Percentiles rank a stretch among this genome's conserved stretches.
Conservation (phyloP, 2,113 vertebrate genomes). For the Sclerurus mexicanus region DNA sequence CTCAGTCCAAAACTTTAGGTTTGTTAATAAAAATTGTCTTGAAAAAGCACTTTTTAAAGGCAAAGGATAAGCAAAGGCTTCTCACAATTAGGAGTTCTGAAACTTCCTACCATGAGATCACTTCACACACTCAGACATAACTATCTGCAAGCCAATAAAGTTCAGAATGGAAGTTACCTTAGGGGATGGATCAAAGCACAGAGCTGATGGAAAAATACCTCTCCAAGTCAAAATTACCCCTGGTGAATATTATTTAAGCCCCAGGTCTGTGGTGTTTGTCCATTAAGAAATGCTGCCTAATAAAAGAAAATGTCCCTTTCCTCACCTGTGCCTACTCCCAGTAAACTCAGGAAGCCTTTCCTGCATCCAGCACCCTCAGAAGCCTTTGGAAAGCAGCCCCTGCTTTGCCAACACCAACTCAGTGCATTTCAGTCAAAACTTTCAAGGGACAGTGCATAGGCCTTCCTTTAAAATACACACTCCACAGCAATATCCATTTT, state of each 20-base stretch:
- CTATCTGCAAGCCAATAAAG: not conserved
- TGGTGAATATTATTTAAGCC: not conserved
- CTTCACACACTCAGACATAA: not conserved
- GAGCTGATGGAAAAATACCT: not conserved
- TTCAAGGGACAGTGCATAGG: not conserved
- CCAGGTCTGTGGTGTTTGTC: not conserved
- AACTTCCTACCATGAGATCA: accelerated
- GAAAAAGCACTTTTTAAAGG: not conserved
- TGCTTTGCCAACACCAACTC: not conserved
- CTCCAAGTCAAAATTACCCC: not conserved
- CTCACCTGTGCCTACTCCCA: not conserved
- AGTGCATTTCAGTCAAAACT: not conserved
- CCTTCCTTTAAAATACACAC: not conserved
- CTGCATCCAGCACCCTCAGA: too few species aligned
- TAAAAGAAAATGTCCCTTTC: not conserved
- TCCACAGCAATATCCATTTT: not conserved
- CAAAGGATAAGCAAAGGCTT: not conserved
- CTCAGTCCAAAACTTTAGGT: not conserved
- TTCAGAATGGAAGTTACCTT: not conserved
- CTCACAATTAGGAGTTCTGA: not conserved
- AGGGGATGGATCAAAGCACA: not conserved
- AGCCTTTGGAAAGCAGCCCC: accelerated
- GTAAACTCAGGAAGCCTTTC: not conserved
- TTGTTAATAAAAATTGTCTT: not conserved
- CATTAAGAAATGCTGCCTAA: not conserved